Percentiles rank a stretch among this genome's conserved stretches.
Evolutionary conservation across 2,797 vertebrate species (phyloP).

Genomic region (Acrossocheilus wenchowensis): DNA sequence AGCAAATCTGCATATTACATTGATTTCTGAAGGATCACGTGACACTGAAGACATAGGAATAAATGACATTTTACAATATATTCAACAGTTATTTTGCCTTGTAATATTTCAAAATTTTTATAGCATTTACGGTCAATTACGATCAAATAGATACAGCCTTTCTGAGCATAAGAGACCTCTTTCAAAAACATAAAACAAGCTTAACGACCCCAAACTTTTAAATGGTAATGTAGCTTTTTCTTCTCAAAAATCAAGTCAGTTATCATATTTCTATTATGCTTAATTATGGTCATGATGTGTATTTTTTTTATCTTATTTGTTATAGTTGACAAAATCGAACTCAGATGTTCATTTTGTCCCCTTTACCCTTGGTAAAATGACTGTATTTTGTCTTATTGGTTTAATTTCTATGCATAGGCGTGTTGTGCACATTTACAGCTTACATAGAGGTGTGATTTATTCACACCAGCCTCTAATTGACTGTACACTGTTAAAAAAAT

Average conservation of each 20-base stretch:
- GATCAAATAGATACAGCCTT: neutral
- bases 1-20: neutral
- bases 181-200: too few species aligned
- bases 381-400: neutral
- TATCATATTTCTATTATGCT: too few species aligned
- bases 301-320: neutral
- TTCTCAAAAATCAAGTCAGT: neutral
- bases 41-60: neutral
- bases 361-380: neutral
- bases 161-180: neutral
- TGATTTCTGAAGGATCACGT: neutral
- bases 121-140: too few species aligned
- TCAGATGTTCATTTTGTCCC: neutral
- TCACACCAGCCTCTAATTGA: slow-evolving; percentile 72
- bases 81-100: neutral
- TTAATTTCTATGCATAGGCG: neutral
- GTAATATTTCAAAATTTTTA: neutral
- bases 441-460: slow-evolving; percentile 54
- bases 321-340: neutral
- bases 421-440: neutral
- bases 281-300: neutral
- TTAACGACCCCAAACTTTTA: neutral
- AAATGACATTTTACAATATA: neutral
- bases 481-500: slow-evolving; percentile 31
- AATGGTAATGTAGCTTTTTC: neutral